These are phyloP conservation scores for Periplaneta americana DNA, from an alignment of 1,140 invertebrate species.

Conservation along the genomic window DNA sequence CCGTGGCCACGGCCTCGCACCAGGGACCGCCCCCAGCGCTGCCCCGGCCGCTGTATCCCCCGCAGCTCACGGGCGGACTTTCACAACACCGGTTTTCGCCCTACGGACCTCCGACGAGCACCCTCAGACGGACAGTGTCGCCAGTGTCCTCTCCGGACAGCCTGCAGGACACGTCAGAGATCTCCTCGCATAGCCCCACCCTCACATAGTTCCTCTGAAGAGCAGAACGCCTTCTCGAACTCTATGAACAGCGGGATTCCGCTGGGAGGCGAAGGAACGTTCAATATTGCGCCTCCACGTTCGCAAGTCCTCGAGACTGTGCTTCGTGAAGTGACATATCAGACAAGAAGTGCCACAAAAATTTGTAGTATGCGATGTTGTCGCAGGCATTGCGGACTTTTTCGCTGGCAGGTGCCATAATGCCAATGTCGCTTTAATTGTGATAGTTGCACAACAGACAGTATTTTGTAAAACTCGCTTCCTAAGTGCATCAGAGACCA, in stretches of 20 bases:
- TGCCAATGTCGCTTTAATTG: too few species aligned
- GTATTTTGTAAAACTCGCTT: too few species aligned
- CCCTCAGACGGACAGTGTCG: slow-evolving; percentile 18
- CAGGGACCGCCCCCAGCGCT: slow-evolving; percentile 41
- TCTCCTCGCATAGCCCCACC: slow-evolving; percentile 17
- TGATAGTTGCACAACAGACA: too few species aligned
- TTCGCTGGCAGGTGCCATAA: too few species aligned
- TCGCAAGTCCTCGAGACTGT: too few species aligned
- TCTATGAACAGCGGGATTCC: neutral
- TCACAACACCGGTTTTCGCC: slow-evolving; percentile 43
- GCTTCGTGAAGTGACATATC: too few species aligned
- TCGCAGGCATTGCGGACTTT: too few species aligned
- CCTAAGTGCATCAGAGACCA: too few species aligned
- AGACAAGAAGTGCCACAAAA: too few species aligned
- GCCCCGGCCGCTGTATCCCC: slow-evolving; percentile 41
- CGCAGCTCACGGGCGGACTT: slow-evolving; percentile 31
- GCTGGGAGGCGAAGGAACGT: too few species aligned
- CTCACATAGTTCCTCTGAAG: slow-evolving; percentile 1
- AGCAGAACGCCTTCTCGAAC: neutral
- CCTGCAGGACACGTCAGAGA: slow-evolving; percentile 24
- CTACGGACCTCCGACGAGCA: slow-evolving; percentile 26
- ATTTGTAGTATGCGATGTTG: too few species aligned
- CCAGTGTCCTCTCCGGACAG: slow-evolving; percentile 28
- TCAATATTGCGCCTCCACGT: too few species aligned
- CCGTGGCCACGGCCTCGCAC: slow-evolving; percentile 35